Percentiles rank a stretch among this genome's conserved stretches.
These are phyloP conservation scores for Ambastaia sidthimunki DNA, from an alignment of 2,797 vertebrate species.

Conservation along the genomic window DNA sequence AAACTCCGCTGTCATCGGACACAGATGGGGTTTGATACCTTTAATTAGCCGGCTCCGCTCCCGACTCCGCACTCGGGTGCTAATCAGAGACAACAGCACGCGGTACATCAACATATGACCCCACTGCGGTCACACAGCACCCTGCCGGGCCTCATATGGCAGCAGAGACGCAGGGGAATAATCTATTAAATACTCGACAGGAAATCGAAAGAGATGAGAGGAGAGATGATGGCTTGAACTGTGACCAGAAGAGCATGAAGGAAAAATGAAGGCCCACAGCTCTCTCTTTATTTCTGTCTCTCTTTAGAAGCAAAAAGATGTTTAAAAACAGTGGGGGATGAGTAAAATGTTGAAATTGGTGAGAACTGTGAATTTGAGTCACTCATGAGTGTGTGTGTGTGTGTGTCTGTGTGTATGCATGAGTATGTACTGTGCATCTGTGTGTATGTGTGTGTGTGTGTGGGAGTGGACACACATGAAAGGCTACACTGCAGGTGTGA, in stretches of 20 bases:
- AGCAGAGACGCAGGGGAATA: conserved; percentile 54
- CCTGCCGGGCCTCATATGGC: conserved; percentile 22
- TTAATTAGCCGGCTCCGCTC: conserved; percentile 41
- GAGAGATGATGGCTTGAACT: conserved; percentile 60
- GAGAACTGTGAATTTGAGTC: not conserved
- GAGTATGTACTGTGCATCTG: conserved; percentile 23
- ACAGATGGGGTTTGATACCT: conserved; percentile 54
- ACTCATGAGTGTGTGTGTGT: conserved; percentile 9
- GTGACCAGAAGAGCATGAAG: conserved; percentile 58
- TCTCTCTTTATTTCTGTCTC: conserved; percentile 9
- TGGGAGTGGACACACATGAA: not conserved
- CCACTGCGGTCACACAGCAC: conserved; percentile 28
- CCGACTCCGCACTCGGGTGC: conserved; percentile 39
- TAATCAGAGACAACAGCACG: conserved; percentile 46
- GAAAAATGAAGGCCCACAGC: conserved; percentile 56
- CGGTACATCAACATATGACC: conserved; percentile 49
- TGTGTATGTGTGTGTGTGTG: conserved; percentile 9
- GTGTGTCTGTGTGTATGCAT: conserved; percentile 34
- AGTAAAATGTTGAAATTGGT: conserved; percentile 31
- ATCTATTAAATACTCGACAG: conserved; percentile 63
- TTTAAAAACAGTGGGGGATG: conserved; percentile 48
- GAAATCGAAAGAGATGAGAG: conserved; percentile 61
- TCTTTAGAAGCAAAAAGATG: conserved; percentile 28
- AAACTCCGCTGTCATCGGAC: conserved; percentile 48
- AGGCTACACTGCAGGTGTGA: conserved; percentile 42